Base-by-base conservation (phyloP, 1,140 invertebrate species). In the Globodera rostochiensis region DNA sequence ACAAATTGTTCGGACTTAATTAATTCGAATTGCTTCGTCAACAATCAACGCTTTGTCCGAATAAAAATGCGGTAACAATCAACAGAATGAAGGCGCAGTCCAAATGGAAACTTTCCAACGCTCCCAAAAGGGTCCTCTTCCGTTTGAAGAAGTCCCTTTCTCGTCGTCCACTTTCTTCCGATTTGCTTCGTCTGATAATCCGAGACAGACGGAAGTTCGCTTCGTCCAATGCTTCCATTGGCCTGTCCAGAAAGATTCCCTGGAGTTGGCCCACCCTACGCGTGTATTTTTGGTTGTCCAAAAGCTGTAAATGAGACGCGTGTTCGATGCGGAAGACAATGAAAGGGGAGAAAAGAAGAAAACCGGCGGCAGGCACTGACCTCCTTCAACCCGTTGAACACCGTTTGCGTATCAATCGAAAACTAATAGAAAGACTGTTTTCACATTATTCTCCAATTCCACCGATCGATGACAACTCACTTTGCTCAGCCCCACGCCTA, bases 251-350 rank as follows among this genome's bases (percentile, higher is more conserved):
- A 46, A 73, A 82, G 15, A 82, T 83, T 9, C 50, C n/a, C 15
- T 81, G 46, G 5, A 82, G 7, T 69, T 82, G 84, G 15, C 25
- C 46, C 47, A 19, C 49, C 13, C 81, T 45, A 45, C 53, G 46
- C 11, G n/a, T 47, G 11, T 84, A 82, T 74, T 82, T 82, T n/a
- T 21, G 80, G 47, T 82, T 66, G 15, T 82, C 19, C 15, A 83
- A 19, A n/a, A 82, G 66, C 69, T 80, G 53, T 15, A 47, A 25
- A 60, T 7, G 70, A 25, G 45, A 25, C 45, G 15, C 75, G 13
- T 25, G 47, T 49, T 75, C 11, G 66, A 7, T 71, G 57, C 25
- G 57, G 9, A 60, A 19, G 15, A 60, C 19, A 15, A 64, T 11
- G 53, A 9, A 53, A 53, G 15, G 53, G 53, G 53, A 53, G 53